These are phyloP conservation scores for Laticauda colubrina DNA, from an alignment of 2,113 vertebrate species.

Conservation along the genomic window DNA sequence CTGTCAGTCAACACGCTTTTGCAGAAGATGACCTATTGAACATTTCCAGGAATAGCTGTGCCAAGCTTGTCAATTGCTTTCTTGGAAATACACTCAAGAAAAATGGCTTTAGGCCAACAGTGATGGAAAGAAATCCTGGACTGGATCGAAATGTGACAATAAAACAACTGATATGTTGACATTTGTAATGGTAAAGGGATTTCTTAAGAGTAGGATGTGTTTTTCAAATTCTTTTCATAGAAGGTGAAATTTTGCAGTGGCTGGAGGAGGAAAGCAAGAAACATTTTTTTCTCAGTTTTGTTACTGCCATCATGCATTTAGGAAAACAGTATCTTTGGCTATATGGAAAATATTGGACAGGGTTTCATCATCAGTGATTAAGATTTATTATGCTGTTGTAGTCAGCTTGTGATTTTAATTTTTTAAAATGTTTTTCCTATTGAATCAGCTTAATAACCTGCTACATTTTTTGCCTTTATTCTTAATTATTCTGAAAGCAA, in stretches of 20 bases:
- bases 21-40: constrained; percentile 84
- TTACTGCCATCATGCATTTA: background rate
- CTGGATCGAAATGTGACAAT: constrained; percentile 59
- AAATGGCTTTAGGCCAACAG: constrained; percentile 75
- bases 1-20: constrained; percentile 70
- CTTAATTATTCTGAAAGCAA: background rate
- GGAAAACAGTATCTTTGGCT: background rate
- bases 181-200: fast-evolving
- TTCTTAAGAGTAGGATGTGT: background rate
- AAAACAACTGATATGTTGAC: background rate
- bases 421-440: background rate
- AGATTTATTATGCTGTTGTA: background rate
- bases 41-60: constrained; percentile 83
- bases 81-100: constrained; percentile 81
- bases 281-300: background rate
- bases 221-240: background rate
- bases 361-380: background rate
- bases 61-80: constrained; percentile 82
- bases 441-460: background rate
- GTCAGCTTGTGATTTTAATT: background rate
- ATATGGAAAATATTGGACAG: background rate
- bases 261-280: background rate
- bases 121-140: constrained; percentile 73
- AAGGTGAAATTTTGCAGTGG: background rate
- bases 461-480: background rate